Evolutionary conservation across 1,140 invertebrate species (phyloP), one percentile per base, ranked within the genome.

Genomic region (Melanaphis sacchari): DNA sequence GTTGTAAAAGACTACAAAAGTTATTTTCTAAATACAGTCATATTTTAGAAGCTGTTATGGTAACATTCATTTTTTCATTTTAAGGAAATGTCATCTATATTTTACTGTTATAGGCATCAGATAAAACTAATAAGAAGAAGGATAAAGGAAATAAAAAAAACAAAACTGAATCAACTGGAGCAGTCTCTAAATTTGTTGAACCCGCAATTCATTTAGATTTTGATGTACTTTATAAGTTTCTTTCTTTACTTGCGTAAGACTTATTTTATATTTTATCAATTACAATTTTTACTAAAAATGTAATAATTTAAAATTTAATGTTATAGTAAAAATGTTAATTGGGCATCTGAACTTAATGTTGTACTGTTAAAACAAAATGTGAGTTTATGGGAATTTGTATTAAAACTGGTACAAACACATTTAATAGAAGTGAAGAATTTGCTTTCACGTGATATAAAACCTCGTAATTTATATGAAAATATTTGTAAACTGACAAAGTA

Each of bases 1-100:
- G 76, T 6, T 93, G 22, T 84, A 81, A 93, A 93, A 85, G 52
- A 40, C 40, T 93, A n/a, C 91, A 93, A 85, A 93, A 93, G 18
- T 93, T 93, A 49, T 93, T 93, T 93, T 93, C 49, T 31, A 93
- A 93, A 41, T 93, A 93, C 18, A 93, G 85, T 41, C 49, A 85
- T 54, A 93, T 93, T 85, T 26, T 93, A 41, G 91, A 93, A 40
- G 81, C 91, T n/a, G 26, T 85, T 84, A 31, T 84, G 91, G 91
- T 93, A 52, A 49, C 9, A 43, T 85, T 84, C 2, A 7, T 85
- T 54, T 40, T 52, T 3, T 0, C 22, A 26, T 52, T 52, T 15
- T 40, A 40, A 46, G 11, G 7, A 46, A 81, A 41, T 49, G 5
- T 46, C 18, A 52, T 26, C 84, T 40, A 46, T 84, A 5, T 84